Evolutionary conservation across 2,888 invertebrate species (phyloP).

Genomic region (Phasia obesa): DNA sequence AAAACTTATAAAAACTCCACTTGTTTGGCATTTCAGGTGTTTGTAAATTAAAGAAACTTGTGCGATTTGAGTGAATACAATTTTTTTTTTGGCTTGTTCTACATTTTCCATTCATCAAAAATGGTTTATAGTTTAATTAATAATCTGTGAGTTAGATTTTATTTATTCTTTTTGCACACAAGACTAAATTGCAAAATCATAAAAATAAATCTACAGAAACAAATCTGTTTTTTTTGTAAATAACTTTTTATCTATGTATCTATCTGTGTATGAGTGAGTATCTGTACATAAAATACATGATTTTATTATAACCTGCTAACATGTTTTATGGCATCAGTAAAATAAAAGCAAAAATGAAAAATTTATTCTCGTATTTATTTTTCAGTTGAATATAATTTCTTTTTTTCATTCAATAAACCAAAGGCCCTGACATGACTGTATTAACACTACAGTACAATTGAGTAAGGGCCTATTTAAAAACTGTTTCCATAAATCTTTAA

Average conservation of each 20-base stretch:
- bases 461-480: too few species aligned
- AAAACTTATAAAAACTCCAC: not conserved
- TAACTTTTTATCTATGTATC: not conserved
- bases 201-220: conserved; percentile 24
- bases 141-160: conserved; percentile 1
- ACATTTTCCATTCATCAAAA: not conserved
- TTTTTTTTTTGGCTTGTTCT: not conserved
- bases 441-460: not conserved
- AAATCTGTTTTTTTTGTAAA: not conserved
- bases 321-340: conserved; percentile 30
- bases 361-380: not conserved
- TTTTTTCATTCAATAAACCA: conserved; percentile 31
- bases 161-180: not conserved
- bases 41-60: not conserved
- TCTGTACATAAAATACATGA: not conserved
- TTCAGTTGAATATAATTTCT: not conserved
- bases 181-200: conserved; percentile 20
- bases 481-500: too few species aligned
- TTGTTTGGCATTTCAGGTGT: conserved; percentile 2
- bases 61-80: not conserved
- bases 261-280: not conserved
- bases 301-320: conserved; percentile 42
- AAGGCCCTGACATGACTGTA: conserved; percentile 30
- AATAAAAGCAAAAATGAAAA: not conserved
- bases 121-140: conserved; percentile 42